phyloP scores from a whole-genome alignment of 2,888 invertebrate species.

The Pandemis corylana region DNA sequence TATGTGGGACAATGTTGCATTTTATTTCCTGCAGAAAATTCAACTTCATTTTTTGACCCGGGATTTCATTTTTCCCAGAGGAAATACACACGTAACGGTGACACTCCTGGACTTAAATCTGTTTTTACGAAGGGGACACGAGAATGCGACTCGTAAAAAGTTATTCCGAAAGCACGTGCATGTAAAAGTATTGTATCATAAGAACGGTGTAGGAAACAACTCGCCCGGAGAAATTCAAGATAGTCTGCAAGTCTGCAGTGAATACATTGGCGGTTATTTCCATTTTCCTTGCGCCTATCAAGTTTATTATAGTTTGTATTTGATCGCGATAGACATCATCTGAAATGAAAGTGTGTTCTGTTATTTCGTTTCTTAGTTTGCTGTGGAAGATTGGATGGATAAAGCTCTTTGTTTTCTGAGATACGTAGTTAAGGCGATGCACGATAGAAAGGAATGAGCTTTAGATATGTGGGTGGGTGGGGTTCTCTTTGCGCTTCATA shows the following conservation, averaged over 20 bases:
- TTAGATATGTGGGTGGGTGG: background rate
- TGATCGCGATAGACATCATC: constrained; percentile 58
- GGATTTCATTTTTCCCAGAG: constrained; percentile 58
- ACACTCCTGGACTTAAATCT: constrained; percentile 34
- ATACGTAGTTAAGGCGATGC: background rate
- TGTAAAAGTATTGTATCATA: constrained; percentile 69
- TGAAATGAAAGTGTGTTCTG: constrained; percentile 48
- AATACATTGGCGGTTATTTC: constrained; percentile 62
- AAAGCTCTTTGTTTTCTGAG: background rate
- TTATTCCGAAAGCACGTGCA: constrained; percentile 47
- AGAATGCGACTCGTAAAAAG: constrained; percentile 32
- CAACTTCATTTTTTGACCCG: constrained; percentile 58
- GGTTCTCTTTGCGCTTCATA: background rate
- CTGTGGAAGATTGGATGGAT: background rate
- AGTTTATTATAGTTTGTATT: constrained; percentile 60
- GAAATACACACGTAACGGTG: constrained; percentile 53
- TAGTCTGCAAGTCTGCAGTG: constrained; percentile 55
- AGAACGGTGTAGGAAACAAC: constrained; percentile 63
- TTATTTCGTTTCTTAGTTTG: background rate
- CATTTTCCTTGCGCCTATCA: constrained; percentile 59
- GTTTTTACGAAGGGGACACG: constrained; percentile 35
- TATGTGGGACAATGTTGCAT: constrained; percentile 55
- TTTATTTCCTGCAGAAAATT: constrained; percentile 50
- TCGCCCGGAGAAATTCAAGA: constrained; percentile 59
- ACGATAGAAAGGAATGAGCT: background rate